Evolutionary conservation across 1,140 invertebrate genomes (phyloP).

Genomic region (Steinernema khuongi): DNA sequence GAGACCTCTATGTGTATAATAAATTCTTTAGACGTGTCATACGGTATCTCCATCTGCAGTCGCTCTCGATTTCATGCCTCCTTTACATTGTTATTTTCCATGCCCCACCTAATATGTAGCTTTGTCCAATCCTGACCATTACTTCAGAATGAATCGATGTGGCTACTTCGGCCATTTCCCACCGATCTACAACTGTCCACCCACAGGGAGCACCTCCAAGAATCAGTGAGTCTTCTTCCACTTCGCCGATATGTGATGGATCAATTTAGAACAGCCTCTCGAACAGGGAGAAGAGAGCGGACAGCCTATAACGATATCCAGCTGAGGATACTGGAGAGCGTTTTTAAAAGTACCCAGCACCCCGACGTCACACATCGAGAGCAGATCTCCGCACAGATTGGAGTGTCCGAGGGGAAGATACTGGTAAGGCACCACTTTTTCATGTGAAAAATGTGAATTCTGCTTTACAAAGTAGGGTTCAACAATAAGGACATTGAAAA

Average conservation of each 20-base stretch:
- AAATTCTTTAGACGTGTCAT: not conserved
- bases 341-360: not conserved
- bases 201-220: not conserved
- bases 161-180: not conserved
- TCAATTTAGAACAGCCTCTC: not conserved
- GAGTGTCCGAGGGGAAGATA: not conserved
- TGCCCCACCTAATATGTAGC: not conserved
- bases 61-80: constrained; percentile 2
- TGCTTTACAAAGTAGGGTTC: too few relatives aligned
- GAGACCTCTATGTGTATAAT: constrained; percentile 9
- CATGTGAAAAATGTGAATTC: too few relatives aligned
- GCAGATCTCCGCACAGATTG: not conserved
- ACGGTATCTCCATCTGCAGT: not conserved
- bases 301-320: constrained; percentile 1
- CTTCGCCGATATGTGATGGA: not conserved
- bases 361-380: not conserved
- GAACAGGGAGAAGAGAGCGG: not conserved
- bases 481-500: too few relatives aligned
- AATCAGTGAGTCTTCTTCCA: not conserved
- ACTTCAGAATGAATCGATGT: not conserved
- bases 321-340: not conserved
- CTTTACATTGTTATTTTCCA: too few relatives aligned
- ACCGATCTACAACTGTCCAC: not conserved
- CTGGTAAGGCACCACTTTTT: not conserved
- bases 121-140: not conserved